Conservation (phyloP, 2,113 vertebrate species). For the Rhea americana region DNA sequence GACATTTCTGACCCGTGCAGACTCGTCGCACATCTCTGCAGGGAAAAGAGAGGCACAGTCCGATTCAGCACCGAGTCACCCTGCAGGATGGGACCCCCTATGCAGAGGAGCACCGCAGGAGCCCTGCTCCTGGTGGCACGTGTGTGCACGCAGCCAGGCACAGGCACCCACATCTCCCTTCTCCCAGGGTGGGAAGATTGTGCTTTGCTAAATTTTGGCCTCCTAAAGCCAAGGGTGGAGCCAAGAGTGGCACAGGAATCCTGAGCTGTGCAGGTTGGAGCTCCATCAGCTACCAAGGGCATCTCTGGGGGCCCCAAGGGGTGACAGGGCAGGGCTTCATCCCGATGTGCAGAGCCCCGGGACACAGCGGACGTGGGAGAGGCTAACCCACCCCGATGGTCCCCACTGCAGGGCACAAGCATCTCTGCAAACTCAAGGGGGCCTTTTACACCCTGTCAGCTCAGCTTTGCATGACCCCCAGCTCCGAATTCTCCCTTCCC, state of each 20-base stretch:
- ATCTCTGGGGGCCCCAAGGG: rapidly evolving
- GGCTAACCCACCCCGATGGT: too few relatives aligned
- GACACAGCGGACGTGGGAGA: background rate
- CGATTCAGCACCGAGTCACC: background rate
- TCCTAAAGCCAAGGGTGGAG: too few relatives aligned
- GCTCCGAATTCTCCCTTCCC: background rate
- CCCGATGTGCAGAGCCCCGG: rapidly evolving
- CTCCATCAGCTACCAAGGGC: background rate
- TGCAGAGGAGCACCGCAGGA: too few relatives aligned
- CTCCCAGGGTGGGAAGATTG: too few relatives aligned
- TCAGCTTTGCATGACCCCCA: background rate
- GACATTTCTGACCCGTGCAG: background rate
- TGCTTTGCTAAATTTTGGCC: too few relatives aligned
- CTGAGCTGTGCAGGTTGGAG: background rate
- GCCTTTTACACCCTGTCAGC: background rate
- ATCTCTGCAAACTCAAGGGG: background rate
- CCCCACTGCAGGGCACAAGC: background rate
- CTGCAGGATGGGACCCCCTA: too few relatives aligned
- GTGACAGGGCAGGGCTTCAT: background rate
- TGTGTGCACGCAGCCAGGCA: too few relatives aligned
- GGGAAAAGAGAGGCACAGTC: background rate
- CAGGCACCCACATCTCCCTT: too few relatives aligned
- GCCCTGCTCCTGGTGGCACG: too few relatives aligned
- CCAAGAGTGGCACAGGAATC: too few relatives aligned
- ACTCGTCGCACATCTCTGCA: background rate